These are phyloP conservation scores for Blomia tropicalis DNA, from an alignment of 2,888 invertebrate species.

Conservation along the genomic window DNA sequence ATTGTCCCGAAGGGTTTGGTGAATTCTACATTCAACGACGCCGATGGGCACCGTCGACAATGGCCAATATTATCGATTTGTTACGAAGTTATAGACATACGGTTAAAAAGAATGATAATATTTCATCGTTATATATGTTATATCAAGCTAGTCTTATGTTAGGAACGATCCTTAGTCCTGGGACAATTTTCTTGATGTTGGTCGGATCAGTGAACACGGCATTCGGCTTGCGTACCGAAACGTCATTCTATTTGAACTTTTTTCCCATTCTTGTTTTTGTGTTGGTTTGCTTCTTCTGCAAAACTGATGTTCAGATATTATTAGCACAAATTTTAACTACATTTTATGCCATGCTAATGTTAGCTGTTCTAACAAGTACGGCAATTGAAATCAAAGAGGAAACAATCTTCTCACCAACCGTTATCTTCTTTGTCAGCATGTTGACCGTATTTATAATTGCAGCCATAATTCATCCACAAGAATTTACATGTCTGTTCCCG, in stretches of 20 bases:
- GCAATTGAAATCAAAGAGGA: slow-evolving; percentile 41
- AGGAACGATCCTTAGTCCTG: slow-evolving; percentile 63
- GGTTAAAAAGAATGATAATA: slow-evolving; percentile 41
- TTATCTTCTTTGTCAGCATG: slow-evolving; percentile 82
- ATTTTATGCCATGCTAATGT: slow-evolving; percentile 90
- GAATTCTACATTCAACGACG: slow-evolving; percentile 45
- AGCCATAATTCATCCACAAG: slow-evolving; percentile 83
- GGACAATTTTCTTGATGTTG: slow-evolving; percentile 64
- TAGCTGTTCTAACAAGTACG: slow-evolving; percentile 93
- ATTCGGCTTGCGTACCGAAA: slow-evolving; percentile 40
- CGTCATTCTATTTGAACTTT: slow-evolving; percentile 79
- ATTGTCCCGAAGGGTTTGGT: slow-evolving; percentile 39
- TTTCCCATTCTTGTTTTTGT: slow-evolving; percentile 66
- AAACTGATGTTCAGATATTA: slow-evolving; percentile 49
- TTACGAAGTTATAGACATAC: slow-evolving; percentile 38
- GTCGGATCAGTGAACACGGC: slow-evolving; percentile 64
- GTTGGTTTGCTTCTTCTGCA: slow-evolving; percentile 50
- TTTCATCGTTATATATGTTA: slow-evolving; percentile 37
- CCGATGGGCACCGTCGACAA: slow-evolving; percentile 45
- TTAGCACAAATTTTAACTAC: slow-evolving; percentile 91
- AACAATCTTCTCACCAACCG: slow-evolving; percentile 88
- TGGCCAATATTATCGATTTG: slow-evolving; percentile 44
- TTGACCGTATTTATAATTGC: slow-evolving; percentile 87
- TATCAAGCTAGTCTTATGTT: slow-evolving; percentile 46
- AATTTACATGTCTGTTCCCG: slow-evolving; percentile 54